Evolutionary conservation across 2,888 invertebrate species (phyloP), one percentile per base, ranked within the genome.

Genomic region (Sisyra nigra): DNA sequence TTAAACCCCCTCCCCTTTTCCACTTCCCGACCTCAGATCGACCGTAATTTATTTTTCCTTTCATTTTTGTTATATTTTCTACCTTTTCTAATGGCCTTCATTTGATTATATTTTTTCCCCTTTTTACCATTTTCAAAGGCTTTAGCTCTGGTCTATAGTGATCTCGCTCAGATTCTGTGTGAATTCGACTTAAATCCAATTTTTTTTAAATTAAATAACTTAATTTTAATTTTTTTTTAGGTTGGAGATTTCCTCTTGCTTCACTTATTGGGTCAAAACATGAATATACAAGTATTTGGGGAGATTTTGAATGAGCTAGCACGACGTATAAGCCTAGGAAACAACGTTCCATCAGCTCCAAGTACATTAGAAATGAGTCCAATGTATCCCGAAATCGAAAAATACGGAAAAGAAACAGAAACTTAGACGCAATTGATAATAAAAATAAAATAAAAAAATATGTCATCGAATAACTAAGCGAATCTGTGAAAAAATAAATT

Each of bases 361-460:
- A 86, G 86, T 42, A 87, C 87, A 13, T 65, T 87, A 50, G 87
- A 88, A 65, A 83, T 87, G 80, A 79, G 81, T 44, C 83, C 84
- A 4, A 84, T 86, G 47, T 87, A 87, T 61, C 84, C 86, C 17
- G 77, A 77, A 57, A 78, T 80, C 47, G 79, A 80, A 51, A 80
- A 79, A 57, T 82, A 71, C 61, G 74, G 79, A 54, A 85, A 84
- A 63, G 86, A 86, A 65, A 84, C 84, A 45, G 85, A 85, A 65
- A 81, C 85, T 65, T 86, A 81, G 43, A 24, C 24, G 15, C 9
- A 9, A 24, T 24, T 24, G 3, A 11, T 35, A 11, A 35, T 35
- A 35, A 4, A 37, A 37, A 37, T 6, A 36, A 14, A 14, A 36
- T 36, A 14, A 36, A 36, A 35, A 6, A 35, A 13, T 15, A 24